phyloP scores from a whole-genome alignment of 2,888 invertebrate genomes.

The Leptinotarsa juncta region DNA sequence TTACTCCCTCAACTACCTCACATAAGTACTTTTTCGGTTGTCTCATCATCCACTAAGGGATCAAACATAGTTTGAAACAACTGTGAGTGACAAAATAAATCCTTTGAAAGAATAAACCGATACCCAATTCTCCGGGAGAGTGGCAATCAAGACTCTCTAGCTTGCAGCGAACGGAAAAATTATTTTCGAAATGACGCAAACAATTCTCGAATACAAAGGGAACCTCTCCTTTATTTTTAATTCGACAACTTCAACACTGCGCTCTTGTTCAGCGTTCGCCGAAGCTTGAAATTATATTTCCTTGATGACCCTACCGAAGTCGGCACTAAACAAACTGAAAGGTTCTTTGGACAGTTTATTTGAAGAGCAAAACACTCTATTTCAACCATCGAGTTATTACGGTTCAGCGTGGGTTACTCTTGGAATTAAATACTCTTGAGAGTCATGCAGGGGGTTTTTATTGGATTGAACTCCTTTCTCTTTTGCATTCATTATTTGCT shows the following conservation, averaged over 20 bases:
- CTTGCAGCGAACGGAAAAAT: slow-evolving; percentile 4
- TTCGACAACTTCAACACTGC: slow-evolving; percentile 18
- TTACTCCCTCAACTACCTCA: no score
- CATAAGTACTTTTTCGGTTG: no score
- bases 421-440: slow-evolving; percentile 26
- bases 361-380: slow-evolving; percentile 24
- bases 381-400: slow-evolving; percentile 21
- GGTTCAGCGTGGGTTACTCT: slow-evolving; percentile 15
- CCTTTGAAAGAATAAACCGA: background rate
- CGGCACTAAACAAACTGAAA: slow-evolving; percentile 33
- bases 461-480: background rate
- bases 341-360: slow-evolving; percentile 25
- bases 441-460: slow-evolving; percentile 10
- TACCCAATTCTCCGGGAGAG: background rate
- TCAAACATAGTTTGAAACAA: background rate
- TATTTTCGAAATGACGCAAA: slow-evolving; percentile 12
- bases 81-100: background rate
- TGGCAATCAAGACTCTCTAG: background rate
- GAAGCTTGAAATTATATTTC: slow-evolving; percentile 39
- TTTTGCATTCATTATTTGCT: slow-evolving; percentile 16
- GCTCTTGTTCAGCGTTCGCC: slow-evolving; percentile 20
- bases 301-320: slow-evolving; percentile 28
- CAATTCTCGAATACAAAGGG: slow-evolving; percentile 14
- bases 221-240: slow-evolving; percentile 21
- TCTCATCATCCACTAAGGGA: no score